Percentiles rank a stretch among this genome's conserved stretches.
phyloP scores from a whole-genome alignment of 2,113 vertebrate species.

The Pygoscelis adeliae region DNA sequence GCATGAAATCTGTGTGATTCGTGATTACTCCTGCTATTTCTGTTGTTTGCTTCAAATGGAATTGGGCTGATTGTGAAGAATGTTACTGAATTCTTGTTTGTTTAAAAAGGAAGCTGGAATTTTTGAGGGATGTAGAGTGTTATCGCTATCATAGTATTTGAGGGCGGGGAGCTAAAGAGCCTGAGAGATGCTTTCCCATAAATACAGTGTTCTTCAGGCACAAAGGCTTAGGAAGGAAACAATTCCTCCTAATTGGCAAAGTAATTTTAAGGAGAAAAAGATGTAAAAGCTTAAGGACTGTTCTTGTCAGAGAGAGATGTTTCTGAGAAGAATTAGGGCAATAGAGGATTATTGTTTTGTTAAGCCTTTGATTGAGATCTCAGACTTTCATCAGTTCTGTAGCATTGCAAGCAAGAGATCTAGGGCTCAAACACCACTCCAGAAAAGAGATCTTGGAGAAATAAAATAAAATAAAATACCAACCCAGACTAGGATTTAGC shows the following conservation, averaged over 20 bases:
- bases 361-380: constrained; percentile 77
- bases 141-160: neutral
- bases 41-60: neutral
- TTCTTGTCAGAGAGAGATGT: constrained; percentile 64
- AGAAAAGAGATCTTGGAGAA: neutral
- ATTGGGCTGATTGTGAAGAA: neutral
- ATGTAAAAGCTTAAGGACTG: constrained; percentile 66
- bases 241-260: constrained; percentile 73
- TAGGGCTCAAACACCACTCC: constrained; percentile 22
- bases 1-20: neutral
- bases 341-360: constrained; percentile 75
- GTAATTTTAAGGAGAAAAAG: constrained; percentile 67
- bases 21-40: neutral
- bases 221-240: constrained; percentile 47
- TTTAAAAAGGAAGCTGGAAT: neutral
- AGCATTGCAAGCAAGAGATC: constrained; percentile 42
- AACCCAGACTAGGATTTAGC: neutral
- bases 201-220: neutral
- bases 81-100: neutral
- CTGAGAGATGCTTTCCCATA: neutral
- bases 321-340: constrained; percentile 76
- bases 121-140: neutral
- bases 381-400: constrained; percentile 67
- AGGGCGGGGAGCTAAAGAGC: neutral
- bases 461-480: neutral